phyloP scores from a whole-genome alignment of 2,113 vertebrate genomes.

The Polypterus senegalus region DNA sequence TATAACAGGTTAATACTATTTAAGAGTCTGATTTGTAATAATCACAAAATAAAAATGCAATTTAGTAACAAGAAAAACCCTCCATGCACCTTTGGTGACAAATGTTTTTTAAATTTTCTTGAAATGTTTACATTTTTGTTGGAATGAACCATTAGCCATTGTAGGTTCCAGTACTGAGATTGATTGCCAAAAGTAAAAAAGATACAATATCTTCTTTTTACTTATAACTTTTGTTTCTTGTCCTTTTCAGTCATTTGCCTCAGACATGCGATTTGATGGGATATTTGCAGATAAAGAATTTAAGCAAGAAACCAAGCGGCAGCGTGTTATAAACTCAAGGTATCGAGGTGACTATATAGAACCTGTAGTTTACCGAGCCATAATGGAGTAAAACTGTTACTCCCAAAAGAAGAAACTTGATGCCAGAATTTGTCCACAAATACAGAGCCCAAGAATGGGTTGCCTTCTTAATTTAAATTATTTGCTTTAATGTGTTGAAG shows the following conservation, averaged over 20 bases:
- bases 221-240: conserved; percentile 9
- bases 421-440: too few relatives aligned
- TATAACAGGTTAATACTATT: too few relatives aligned
- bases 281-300: conserved; percentile 82
- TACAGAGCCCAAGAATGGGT: neutral
- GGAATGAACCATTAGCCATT: too few relatives aligned
- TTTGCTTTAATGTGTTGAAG: conserved; percentile 1
- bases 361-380: conserved; percentile 80
- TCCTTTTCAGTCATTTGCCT: conserved; percentile 75
- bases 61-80: too few relatives aligned
- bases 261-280: conserved; percentile 94
- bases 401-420: too few relatives aligned
- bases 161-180: too few relatives aligned
- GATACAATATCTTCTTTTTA: neutral
- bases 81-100: too few relatives aligned
- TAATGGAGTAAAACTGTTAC: conserved; percentile 74
- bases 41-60: too few relatives aligned
- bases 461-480: conserved; percentile 12
- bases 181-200: too few relatives aligned
- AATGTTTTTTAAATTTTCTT: too few relatives aligned
- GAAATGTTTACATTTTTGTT: too few relatives aligned
- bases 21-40: too few relatives aligned
- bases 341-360: conserved; percentile 94
- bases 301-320: conserved; percentile 83
- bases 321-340: conserved; percentile 87